Conservation (phyloP, 2,888 invertebrate genomes). For the Ormyrus thymus region DNA sequence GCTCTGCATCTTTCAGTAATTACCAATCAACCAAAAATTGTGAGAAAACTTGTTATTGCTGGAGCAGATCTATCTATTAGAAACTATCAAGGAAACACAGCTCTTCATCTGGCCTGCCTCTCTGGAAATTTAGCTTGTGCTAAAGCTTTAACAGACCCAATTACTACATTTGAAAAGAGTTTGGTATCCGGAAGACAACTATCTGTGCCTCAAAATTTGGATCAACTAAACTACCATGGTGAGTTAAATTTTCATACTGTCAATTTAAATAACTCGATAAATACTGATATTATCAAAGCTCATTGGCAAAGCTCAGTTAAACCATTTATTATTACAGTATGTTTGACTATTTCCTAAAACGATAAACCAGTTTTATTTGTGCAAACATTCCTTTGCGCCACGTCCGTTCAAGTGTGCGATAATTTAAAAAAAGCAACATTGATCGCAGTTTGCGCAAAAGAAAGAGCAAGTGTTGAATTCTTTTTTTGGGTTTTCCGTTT, state of each 20-base stretch:
- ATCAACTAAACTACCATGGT: slow-evolving; percentile 92
- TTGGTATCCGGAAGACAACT: slow-evolving; percentile 71
- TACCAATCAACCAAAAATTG: slow-evolving; percentile 84
- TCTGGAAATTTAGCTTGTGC: slow-evolving; percentile 83
- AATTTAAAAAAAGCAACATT: slow-evolving; percentile 2
- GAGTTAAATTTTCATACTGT: slow-evolving; percentile 71
- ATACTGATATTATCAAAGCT: neutral
- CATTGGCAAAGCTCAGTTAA: too few species aligned
- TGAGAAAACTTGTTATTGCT: slow-evolving; percentile 85
- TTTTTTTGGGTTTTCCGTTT: slow-evolving; percentile 51
- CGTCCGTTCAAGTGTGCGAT: neutral
- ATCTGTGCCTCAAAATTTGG: slow-evolving; percentile 79
- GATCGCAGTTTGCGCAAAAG: neutral
- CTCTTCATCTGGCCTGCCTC: slow-evolving; percentile 88
- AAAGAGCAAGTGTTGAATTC: slow-evolving; percentile 25
- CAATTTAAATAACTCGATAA: neutral
- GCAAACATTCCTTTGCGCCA: neutral
- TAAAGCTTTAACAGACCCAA: slow-evolving; percentile 82
- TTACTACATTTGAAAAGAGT: slow-evolving; percentile 71
- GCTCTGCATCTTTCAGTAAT: slow-evolving; percentile 92
- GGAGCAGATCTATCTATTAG: slow-evolving; percentile 81
- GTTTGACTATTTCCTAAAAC: too few species aligned
- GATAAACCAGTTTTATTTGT: neutral
- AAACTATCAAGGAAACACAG: slow-evolving; percentile 88
- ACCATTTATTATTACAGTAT: too few species aligned